Evolutionary conservation across 2,888 invertebrate genomes (phyloP), one percentile per base, ranked within the genome.

Genomic region (Temnothorax ravouxi): DNA sequence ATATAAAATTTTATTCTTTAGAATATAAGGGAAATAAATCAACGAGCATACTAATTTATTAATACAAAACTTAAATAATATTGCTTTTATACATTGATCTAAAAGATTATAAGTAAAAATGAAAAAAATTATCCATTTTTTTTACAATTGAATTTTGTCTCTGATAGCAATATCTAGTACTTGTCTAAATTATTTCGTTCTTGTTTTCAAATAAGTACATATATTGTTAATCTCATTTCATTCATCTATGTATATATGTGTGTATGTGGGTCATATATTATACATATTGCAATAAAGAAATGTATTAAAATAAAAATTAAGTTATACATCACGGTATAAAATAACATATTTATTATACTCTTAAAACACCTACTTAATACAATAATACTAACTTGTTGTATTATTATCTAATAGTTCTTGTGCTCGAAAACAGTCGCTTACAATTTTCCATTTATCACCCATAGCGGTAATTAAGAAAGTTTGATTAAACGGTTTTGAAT

Each of bases 371-470:
- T 29, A 66, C 8, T 29, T 34, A 38, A 38, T 41, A 25, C 21
- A 67, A 47, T 29, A 9, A 34, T 21, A 0, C 21, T 86, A 89
- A 71, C 62, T 88, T 52, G 85, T 88, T 52, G 85, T 79, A 84
- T 69, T 87, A 6, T 69, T 88, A 1, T 67, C 93, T 52, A 92
- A 41, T 3, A 91, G 72, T 88, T 94, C 98, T 95, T 98, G 97
- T 90, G 98, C 95, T 92, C 99, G 96, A 92, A 98, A 98, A 91
- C 97, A 97, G 93, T 99, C 99, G 64, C 97, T 98, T 13, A 98
- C 98, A 89, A 99, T 98, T 95, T 99, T 99, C 99, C 99, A 99
- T 93, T 98, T 98, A 89, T 98, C 98, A 21, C 97, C 98, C 87
- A 97, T 97, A 6, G 98, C 98, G 0, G 98, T 98, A 76, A 99